Percentiles rank a stretch among this genome's conserved stretches.
Evolutionary conservation across 1,140 invertebrate species (phyloP).

Genomic region (Sogatella furcifera): DNA sequence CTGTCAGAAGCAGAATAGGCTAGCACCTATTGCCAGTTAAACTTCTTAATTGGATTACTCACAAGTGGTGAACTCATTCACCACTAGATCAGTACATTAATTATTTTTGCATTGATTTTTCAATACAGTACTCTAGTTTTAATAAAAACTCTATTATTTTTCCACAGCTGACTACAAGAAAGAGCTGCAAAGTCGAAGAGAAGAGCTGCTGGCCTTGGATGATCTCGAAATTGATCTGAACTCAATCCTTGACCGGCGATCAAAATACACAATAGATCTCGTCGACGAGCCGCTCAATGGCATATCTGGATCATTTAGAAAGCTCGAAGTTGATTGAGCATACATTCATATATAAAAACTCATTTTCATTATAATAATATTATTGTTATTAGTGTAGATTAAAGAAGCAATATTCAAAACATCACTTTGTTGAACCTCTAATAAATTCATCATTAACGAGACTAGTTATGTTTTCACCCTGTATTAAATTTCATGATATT

Average conservation of each 20-base stretch:
- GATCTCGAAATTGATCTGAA: conserved; percentile 32
- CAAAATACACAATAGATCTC: conserved; percentile 24
- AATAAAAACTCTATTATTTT: not conserved
- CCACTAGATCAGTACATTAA: not conserved
- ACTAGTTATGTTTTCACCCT: too few species aligned
- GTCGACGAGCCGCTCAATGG: conserved; percentile 23
- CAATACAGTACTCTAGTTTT: not conserved
- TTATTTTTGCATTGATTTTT: not conserved
- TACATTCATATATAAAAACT: too few species aligned
- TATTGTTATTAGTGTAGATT: too few species aligned
- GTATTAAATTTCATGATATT: too few species aligned
- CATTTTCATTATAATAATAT: too few species aligned
- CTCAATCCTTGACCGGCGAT: conserved; percentile 14
- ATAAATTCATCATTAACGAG: too few species aligned
- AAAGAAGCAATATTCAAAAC: too few species aligned
- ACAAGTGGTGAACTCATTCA: not conserved
- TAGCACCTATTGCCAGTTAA: not conserved
- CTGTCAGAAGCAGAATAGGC: not conserved
- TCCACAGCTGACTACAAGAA: conserved; percentile 33
- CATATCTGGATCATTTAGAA: conserved; percentile 27
- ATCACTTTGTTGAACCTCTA: too few species aligned
- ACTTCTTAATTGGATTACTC: not conserved
- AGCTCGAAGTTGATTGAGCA: conserved; percentile 27
- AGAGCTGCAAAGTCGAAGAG: conserved; percentile 26
- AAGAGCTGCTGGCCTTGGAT: conserved; percentile 30